These are phyloP conservation scores for Galerucella pusilla DNA, from an alignment of 2,888 invertebrate species.

Conservation along the genomic window DNA sequence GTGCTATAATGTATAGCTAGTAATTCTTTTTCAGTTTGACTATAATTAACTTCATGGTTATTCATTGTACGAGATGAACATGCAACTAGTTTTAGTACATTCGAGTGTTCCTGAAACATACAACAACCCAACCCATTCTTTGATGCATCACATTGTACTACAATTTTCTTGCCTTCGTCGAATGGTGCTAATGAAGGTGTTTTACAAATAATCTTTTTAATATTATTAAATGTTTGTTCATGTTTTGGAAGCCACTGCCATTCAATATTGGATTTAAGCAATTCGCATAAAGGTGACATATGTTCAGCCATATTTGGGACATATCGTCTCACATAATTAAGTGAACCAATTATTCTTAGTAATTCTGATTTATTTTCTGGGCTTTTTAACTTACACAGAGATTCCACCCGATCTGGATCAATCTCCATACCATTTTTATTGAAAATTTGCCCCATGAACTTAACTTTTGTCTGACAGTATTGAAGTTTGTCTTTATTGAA, in stretches of 20 bases:
- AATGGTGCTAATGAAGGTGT: too few species aligned
- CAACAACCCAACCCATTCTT: constrained; percentile 13
- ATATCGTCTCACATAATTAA: constrained; percentile 6
- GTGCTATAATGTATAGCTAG: constrained; percentile 11
- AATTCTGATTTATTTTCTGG: neutral
- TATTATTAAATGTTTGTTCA: constrained; percentile 37
- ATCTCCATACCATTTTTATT: neutral
- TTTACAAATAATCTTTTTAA: constrained; percentile 36
- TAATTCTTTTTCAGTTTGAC: neutral
- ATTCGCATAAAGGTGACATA: constrained; percentile 33
- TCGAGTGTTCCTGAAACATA: constrained; percentile 1
- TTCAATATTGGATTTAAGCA: constrained; percentile 43
- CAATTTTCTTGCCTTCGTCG: too few species aligned
- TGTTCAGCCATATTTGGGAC: constrained; percentile 32
- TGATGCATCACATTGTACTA: neutral
- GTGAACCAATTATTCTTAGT: constrained; percentile 3
- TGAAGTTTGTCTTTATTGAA: constrained; percentile 45
- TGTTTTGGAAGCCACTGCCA: constrained; percentile 41
- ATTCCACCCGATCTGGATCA: neutral
- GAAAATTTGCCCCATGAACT: constrained; percentile 31
- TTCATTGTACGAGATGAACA: constrained; percentile 11
- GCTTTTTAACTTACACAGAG: neutral
- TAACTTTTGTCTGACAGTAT: constrained; percentile 39
- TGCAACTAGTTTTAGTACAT: constrained; percentile 4
- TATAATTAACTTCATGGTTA: neutral